Percentiles rank a stretch among this genome's conserved stretches.
These are phyloP conservation scores for Idaea biselata DNA, from an alignment of 2,888 invertebrate species.

Conservation along the genomic window DNA sequence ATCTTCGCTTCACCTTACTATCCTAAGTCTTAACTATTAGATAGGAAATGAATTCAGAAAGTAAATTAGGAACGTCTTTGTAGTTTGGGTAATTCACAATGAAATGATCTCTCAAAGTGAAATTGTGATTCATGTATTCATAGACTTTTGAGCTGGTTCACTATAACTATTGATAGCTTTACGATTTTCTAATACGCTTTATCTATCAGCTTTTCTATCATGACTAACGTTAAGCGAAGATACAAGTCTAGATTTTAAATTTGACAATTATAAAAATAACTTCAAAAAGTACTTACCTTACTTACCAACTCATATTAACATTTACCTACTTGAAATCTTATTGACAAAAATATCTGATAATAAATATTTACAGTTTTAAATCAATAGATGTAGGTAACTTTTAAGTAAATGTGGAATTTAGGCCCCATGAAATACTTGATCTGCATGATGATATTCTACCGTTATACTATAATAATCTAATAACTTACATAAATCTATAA, in stretches of 20 bases:
- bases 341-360: neutral
- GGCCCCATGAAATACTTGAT: neutral
- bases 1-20: constrained; percentile 65
- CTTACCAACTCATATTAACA: neutral
- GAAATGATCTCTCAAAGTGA: constrained; percentile 20
- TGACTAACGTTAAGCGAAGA: constrained; percentile 29
- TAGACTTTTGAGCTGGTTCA: constrained; percentile 73
- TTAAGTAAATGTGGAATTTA: neutral
- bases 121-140: constrained; percentile 32
- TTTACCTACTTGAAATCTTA: constrained; percentile 8
- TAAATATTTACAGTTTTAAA: neutral
- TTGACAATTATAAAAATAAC: neutral
- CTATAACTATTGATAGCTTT: constrained; percentile 73
- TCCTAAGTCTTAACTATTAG: constrained; percentile 57
- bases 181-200: constrained; percentile 68
- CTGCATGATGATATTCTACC: neutral
- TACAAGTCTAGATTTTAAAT: neutral
- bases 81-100: constrained; percentile 24
- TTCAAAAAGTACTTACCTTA: neutral
- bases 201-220: constrained; percentile 62
- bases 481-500: neutral
- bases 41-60: constrained; percentile 54
- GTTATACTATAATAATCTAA: neutral
- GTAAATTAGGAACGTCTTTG: constrained; percentile 21
- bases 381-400: neutral